Evolutionary conservation across 2,888 invertebrate species (phyloP).

Genomic region (Idaea straminata): DNA sequence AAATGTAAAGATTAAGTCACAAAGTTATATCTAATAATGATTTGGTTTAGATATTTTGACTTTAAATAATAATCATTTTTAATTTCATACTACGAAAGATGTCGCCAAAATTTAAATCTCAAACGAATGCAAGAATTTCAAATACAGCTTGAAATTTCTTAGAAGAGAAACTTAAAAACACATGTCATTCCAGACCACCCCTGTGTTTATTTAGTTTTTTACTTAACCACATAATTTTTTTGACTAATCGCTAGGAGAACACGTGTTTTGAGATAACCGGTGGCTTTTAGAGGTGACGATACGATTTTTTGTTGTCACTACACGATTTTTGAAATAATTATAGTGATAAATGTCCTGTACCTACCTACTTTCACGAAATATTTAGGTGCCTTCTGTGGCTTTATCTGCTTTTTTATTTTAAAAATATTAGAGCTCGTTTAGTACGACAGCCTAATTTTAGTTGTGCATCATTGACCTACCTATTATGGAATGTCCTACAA

Average conservation of each 20-base stretch:
- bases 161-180: slow-evolving; percentile 29
- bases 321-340: not conserved
- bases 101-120: not conserved
- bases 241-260: slow-evolving; percentile 55
- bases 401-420: slow-evolving; percentile 4
- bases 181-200: slow-evolving; percentile 54
- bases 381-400: not conserved
- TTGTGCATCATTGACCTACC: no score
- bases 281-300: slow-evolving; percentile 35
- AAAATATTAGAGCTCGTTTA: not conserved
- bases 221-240: slow-evolving; percentile 43
- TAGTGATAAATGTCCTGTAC: not conserved
- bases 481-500: no score
- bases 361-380: not conserved
- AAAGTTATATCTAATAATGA: no score
- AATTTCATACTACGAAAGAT: not conserved
- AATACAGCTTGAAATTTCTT: slow-evolving; percentile 9
- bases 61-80: no score
- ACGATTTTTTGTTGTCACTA: slow-evolving; percentile 26
- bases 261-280: slow-evolving; percentile 66
- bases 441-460: no score
- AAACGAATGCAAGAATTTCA: not conserved
- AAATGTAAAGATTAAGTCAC: no score
- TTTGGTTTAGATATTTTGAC: no score
- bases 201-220: slow-evolving; percentile 47